Evolutionary conservation across 2,113 vertebrate species (phyloP), one percentile per base, ranked within the genome.

Genomic region (Smithornis capensis): DNA sequence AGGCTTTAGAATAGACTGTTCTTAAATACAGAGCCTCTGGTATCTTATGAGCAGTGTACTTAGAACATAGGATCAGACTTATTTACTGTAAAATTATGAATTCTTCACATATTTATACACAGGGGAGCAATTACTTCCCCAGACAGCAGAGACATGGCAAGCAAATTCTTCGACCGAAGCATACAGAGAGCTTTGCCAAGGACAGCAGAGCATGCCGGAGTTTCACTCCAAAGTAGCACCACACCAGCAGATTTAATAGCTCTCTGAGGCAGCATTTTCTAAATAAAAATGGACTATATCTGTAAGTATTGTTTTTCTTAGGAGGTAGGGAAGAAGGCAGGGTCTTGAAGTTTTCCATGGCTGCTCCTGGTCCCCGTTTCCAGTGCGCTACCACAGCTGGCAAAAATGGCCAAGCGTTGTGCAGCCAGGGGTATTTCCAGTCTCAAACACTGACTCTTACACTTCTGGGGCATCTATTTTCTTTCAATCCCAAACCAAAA

Each of bases 361-460:
- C 19, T 76, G 28, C 17, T 44, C n/a, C 37, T 19, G 18, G 53
- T 28, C 19, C 25, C 13, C 12, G 19, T 38, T 75, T 63, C 31
- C 55, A 71, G 42, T 1, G 19, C 31, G 42, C 14, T 38, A 5
- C 6, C 50, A 10, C 50, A 74, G 55, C 24, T 50, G 53, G 37
- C 11, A 29, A n/a, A 0, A 0, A 73, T 59, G 49, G 49, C 8
- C 44, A 49, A 53, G 44, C 0, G 3, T 12, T 68, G 29, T 6
- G 6, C 23, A 69, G 49, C 17, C 6, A 4, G 8, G 19, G 5
- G 12, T 10, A 27, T 12, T 80, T 88, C 9, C 28, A 60, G 33
- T 40, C n/a, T 85, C 74, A 25, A 35, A 76, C 10, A 37, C 24
- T 19, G 15, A 71, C 44, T 53, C 40, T 56, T 24, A 68, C 14